Percentiles rank a stretch among this genome's conserved stretches.
Conservation (phyloP, 2,113 vertebrate genomes). For the Scomber colias region DNA sequence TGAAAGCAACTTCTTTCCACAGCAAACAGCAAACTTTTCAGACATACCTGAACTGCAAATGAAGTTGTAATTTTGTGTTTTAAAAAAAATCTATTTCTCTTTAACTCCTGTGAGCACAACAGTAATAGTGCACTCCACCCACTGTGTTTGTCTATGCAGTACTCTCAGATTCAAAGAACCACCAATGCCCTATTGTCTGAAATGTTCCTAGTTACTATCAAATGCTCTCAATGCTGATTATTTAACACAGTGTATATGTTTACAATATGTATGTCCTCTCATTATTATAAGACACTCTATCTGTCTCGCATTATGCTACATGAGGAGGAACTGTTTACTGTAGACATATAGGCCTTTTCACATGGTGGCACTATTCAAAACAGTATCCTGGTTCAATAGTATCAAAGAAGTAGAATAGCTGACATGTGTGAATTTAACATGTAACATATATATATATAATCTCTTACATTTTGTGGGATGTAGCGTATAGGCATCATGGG, state of each 20-base stretch:
- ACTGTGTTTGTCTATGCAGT: background rate
- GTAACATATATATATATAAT: background rate
- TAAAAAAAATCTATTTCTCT: background rate
- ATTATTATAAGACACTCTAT: background rate
- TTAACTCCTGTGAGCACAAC: conserved; percentile 5
- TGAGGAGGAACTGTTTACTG: too few relatives aligned
- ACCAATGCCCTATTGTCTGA: background rate
- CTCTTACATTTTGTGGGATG: background rate
- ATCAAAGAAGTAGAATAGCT: background rate
- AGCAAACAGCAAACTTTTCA: conserved; percentile 12
- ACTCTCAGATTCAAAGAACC: background rate
- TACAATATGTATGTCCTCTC: background rate
- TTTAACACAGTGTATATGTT: background rate
- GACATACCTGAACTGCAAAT: conserved; percentile 13
- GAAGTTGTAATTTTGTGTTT: background rate
- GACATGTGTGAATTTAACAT: background rate
- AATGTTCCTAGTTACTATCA: too few relatives aligned
- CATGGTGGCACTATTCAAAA: background rate
- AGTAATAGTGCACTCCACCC: background rate
- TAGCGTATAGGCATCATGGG: too few relatives aligned
- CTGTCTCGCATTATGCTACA: background rate
- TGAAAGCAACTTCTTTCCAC: conserved; percentile 3
- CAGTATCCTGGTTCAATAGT: background rate
- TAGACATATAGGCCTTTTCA: too few relatives aligned
- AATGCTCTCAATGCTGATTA: background rate